These are phyloP conservation scores for Leuctra nigra DNA, from an alignment of 2,888 invertebrate species.

Conservation along the genomic window DNA sequence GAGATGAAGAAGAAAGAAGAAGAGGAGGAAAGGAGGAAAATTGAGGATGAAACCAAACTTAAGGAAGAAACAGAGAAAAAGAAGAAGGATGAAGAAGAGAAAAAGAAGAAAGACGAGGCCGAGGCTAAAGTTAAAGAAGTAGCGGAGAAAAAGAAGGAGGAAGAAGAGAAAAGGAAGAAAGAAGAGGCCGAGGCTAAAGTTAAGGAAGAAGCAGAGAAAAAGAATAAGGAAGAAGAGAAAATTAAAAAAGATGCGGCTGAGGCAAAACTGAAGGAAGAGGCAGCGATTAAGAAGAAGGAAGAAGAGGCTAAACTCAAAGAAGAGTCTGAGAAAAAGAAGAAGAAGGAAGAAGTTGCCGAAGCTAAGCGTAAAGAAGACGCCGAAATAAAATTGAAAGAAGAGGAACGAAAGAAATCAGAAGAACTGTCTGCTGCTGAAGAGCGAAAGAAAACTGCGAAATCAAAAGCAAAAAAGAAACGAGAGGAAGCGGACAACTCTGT, in stretches of 20 bases:
- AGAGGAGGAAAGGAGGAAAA: constrained; percentile 39
- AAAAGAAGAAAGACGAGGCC: constrained; percentile 34
- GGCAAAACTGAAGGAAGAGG: constrained; percentile 33
- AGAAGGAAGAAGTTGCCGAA: constrained; percentile 31
- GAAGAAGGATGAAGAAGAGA: constrained; percentile 22
- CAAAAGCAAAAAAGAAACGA: constrained; percentile 20
- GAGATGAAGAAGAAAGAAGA: constrained; percentile 38
- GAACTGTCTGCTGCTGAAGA: constrained; percentile 26
- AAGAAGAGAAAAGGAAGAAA: constrained; percentile 30
- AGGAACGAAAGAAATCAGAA: constrained; percentile 26
- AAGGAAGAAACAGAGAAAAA: constrained; percentile 31
- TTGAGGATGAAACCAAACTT: constrained; percentile 40
- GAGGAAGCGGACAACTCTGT: constrained; percentile 19
- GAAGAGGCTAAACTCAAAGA: constrained; percentile 34
- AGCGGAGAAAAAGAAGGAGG: constrained; percentile 37
- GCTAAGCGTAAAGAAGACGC: constrained; percentile 31
- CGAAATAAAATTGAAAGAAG: constrained; percentile 31
- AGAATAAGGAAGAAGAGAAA: constrained; percentile 29
- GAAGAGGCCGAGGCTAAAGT: constrained; percentile 21
- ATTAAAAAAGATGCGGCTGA: constrained; percentile 36
- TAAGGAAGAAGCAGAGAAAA: constrained; percentile 35
- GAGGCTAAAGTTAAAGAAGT: constrained; percentile 38
- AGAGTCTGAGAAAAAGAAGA: constrained; percentile 33
- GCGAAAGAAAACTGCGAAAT: constrained; percentile 27
- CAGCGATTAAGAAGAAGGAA: constrained; percentile 32